Conservation (phyloP, 1,140 invertebrate genomes). For the Bombus balteatus region DNA sequence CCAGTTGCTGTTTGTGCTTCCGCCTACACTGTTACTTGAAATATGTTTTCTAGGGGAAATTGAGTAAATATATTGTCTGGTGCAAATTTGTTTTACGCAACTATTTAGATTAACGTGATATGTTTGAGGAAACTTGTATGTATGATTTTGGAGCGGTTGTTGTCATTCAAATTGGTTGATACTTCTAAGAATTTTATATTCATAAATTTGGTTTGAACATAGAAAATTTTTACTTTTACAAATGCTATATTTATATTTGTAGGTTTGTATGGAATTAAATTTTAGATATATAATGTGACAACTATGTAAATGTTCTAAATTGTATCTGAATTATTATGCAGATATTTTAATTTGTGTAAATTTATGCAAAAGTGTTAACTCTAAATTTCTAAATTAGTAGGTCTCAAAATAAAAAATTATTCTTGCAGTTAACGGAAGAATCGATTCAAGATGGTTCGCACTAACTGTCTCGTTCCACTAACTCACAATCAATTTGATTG, state of each 20-base stretch:
- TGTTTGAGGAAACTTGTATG: neutral
- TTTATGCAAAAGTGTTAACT: neutral
- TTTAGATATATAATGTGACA: neutral
- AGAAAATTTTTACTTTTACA: too few relatives aligned
- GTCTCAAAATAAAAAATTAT: neutral
- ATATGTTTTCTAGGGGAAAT: neutral
- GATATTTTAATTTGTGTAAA: neutral
- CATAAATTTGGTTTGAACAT: too few relatives aligned
- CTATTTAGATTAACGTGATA: neutral
- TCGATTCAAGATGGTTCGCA: neutral
- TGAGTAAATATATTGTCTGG: neutral
- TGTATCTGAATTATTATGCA: neutral
- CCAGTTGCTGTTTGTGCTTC: conserved; percentile 1
- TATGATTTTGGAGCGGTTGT: neutral
- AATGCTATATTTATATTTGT: neutral
- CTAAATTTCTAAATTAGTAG: neutral
- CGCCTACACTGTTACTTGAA: conserved; percentile 11
- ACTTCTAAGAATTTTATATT: neutral
- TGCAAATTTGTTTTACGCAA: neutral
- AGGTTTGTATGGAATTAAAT: neutral
- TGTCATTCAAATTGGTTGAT: neutral
- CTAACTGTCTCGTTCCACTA: neutral
- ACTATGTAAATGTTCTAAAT: neutral
- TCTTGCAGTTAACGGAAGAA: neutral
- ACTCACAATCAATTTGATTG: neutral